Evolutionary conservation across 2,797 vertebrate genomes (phyloP), one percentile per base, ranked within the genome.

Genomic region (Periophthalmus magnuspinnatus): DNA sequence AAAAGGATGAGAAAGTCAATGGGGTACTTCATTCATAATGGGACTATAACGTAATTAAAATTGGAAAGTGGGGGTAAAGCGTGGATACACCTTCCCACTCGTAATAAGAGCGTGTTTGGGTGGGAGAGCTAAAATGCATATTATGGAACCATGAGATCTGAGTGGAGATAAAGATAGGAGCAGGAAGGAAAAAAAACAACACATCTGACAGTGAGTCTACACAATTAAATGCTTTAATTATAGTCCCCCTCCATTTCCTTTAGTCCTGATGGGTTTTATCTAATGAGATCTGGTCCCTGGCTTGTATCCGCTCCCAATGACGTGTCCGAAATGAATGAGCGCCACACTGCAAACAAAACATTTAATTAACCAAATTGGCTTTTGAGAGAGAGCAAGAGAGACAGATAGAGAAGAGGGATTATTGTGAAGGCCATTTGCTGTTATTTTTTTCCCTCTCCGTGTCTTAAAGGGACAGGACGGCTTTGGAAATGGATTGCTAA

Each of bases 321-420:
- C 96, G 96, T 96, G 96, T 97, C 97, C 95, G 94, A 97, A 97
- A 97, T 97, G 97, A 97, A 98, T 97, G 96, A 96, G 96, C 96
- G 95, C 95, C 94, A 94, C 96, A 96, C 95, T 88, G 96, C 96
- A 98, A 99, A 99, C 96, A 99, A 98, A 98, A 98, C 97, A 98
- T 99, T 99, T 99, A 98, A 99, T 99, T 98, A 99, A 97, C 96
- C 96, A 97, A 98, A 99, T 97, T 98, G 97, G 96, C 96, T 97
- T 97, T 95, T 95, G 94, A 95, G 94, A 95, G 91, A 86, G 90
- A 91, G 89, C 84, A 84, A 78, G 86, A 86, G 85, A 92, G 90
- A 87, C 86, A 77, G 84, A 91, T 85, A 85, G 85, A 86, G 86
- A 91, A 76, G 84, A 83, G 83, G 85, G 86, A 92, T 90, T 92